Percentiles rank a stretch among this genome's conserved stretches.
Evolutionary conservation across 2,797 vertebrate species (phyloP).

Genomic region (Denticeps clupeoides): DNA sequence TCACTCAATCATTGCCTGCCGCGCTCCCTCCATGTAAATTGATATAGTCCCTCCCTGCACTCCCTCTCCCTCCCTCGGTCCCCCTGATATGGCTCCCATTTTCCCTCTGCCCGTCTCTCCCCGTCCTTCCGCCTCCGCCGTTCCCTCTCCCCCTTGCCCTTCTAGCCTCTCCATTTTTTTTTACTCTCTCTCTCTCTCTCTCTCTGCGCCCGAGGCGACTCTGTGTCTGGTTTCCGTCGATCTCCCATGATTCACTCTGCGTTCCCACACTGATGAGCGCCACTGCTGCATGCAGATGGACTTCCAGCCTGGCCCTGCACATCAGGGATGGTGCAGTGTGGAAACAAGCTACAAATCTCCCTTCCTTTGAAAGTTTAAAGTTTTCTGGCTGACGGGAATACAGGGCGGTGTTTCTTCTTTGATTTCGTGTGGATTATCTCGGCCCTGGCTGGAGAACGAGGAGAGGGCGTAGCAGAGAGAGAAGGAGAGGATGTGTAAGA

Average conservation of each 20-base stretch:
- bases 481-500: not conserved
- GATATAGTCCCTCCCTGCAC: slow-evolving; percentile 40
- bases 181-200: not conserved
- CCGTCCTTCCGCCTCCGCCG: not conserved
- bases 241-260: slow-evolving; percentile 8
- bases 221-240: slow-evolving; percentile 48
- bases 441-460: not conserved
- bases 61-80: not conserved
- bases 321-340: too few species aligned
- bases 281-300: slow-evolving; percentile 6
- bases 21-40: slow-evolving; percentile 46
- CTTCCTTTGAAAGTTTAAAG: too few species aligned
- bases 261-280: slow-evolving; percentile 27
- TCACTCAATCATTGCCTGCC: slow-evolving; percentile 32
- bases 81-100: not conserved
- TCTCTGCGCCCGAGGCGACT: slow-evolving; percentile 48
- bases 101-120: not conserved
- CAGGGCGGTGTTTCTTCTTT: too few species aligned
- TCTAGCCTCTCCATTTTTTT: not conserved
- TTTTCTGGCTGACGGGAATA: too few species aligned
- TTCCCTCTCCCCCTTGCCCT: not conserved
- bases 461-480: not conserved
- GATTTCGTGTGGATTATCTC: too few species aligned
- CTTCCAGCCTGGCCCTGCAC: not conserved
- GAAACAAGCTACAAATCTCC: too few species aligned